phyloP scores from a whole-genome alignment of 2,888 invertebrate species.

The Protodeltote pygarga region DNA sequence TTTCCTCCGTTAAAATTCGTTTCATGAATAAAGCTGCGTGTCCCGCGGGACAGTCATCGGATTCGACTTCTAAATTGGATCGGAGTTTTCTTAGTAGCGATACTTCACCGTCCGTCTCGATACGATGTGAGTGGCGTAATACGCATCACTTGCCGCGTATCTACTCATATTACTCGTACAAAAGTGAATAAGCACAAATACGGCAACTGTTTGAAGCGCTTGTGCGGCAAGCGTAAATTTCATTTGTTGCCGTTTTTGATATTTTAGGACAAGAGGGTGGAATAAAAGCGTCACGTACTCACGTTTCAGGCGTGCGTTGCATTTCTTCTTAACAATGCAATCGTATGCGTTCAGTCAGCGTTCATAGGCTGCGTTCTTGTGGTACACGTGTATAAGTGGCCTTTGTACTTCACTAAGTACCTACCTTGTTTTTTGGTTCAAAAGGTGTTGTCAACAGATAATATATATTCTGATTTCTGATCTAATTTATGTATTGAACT shows the following conservation, averaged over 20 bases:
- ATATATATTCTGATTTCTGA: no score
- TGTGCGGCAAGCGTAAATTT: constrained; percentile 41
- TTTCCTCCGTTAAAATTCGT: constrained; percentile 70
- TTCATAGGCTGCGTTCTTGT: no score
- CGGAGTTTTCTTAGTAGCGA: constrained; percentile 70
- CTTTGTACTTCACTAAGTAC: no score
- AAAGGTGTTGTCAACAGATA: no score
- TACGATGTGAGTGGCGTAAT: constrained; percentile 48
- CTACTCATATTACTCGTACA: constrained; percentile 39
- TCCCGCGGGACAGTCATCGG: constrained; percentile 75
- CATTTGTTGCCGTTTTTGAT: constrained; percentile 32
- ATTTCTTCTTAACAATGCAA: no score
- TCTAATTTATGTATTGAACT: no score
- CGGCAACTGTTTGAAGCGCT: constrained; percentile 10
- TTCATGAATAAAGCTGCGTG: constrained; percentile 73
- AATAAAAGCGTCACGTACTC: constrained; percentile 10
- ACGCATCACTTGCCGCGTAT: constrained; percentile 46
- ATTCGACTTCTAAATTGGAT: constrained; percentile 79
- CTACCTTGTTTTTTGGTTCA: no score
- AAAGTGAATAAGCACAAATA: constrained; percentile 39
- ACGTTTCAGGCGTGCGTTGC: no score
- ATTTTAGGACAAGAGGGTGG: constrained; percentile 15
- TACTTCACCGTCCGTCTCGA: constrained; percentile 67
- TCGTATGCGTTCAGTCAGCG: no score
- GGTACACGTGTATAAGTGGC: no score